These are phyloP conservation scores for Pseudococcus longispinus DNA, from an alignment of 2,888 invertebrate species.

Conservation along the genomic window DNA sequence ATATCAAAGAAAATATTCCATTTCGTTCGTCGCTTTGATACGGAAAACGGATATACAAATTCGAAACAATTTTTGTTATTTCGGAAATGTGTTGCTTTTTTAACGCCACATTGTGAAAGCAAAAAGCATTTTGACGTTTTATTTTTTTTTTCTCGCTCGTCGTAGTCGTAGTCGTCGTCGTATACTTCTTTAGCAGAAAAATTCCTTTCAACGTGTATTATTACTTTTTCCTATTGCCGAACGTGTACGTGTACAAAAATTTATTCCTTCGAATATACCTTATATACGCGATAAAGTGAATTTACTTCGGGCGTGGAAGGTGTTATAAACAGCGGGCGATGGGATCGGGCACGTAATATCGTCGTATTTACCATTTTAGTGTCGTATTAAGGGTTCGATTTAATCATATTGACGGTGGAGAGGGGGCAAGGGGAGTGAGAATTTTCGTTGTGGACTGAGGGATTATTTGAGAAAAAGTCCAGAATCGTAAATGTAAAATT, in stretches of 20 bases:
- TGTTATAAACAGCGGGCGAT: neutral
- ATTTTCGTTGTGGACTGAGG: too few relatives aligned
- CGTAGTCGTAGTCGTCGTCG: neutral
- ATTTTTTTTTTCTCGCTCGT: neutral
- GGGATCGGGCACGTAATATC: neutral
- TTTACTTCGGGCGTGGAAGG: neutral
- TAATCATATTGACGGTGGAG: neutral
- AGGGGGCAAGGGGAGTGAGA: too few relatives aligned
- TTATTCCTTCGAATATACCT: neutral
- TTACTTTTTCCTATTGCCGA: constrained; percentile 31
- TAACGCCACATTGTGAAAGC: constrained; percentile 28
- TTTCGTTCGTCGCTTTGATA: constrained; percentile 37
- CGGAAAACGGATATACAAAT: constrained; percentile 39
- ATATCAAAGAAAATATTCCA: constrained; percentile 46
- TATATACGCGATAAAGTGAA: neutral
- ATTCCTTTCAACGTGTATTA: constrained; percentile 34
- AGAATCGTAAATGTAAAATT: too few relatives aligned
- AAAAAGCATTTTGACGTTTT: constrained; percentile 31
- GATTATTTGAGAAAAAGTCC: too few relatives aligned
- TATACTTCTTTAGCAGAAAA: neutral
- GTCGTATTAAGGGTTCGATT: neutral
- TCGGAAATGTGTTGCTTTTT: constrained; percentile 44
- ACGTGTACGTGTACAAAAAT: neutral
- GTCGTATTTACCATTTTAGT: neutral
- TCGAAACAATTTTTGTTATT: constrained; percentile 43